Evolutionary conservation across 2,888 invertebrate genomes (phyloP), one percentile per base, ranked within the genome.

Genomic region (Machimus atricapillus): DNA sequence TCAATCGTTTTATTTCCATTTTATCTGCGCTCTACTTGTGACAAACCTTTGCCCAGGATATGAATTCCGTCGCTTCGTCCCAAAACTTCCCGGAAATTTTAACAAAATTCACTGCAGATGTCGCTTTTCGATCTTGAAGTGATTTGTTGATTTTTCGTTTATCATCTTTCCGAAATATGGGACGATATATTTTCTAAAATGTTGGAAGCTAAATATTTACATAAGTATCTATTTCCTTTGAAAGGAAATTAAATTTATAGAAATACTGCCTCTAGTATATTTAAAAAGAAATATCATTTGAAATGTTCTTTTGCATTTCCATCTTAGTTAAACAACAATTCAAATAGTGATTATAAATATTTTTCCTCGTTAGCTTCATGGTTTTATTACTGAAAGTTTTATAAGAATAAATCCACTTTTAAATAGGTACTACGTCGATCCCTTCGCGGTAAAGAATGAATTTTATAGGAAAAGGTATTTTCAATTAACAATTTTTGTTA

Each of bases 1-100:
- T 87, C 87, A 87, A 87, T 87, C 87, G 87, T 87, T 87, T 87
- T 87, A 87, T 86, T 87, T 87, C 76, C 87, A 87, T 87, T 86
- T 86, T 73, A 76, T 81, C 82, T 58, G 58, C 52, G 43, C 73
- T 74, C 87, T 77, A 86, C 76, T 86, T 87, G 86, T 76, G 87
- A 81, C 86, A 82, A 81, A 74, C 86, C 76, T 76, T 82, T 76
- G 81, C 76, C 85, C 87, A 86, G 86, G 86, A 87, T 86, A 86
- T 87, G 81, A 87, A 87, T 87, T 87, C 40, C n/a, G n/a, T 23
- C 14, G 82, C 19, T 58, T 27, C 66, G 40, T 37, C 76, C 37
- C 27, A n/a, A 82, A 82, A 82, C 56, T 82, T 66, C 82, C 66
- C 82, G 40, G 82, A 82, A 66, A 82, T 66, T 82, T 82, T 82